These are phyloP conservation scores for Uloborus diversus DNA, from an alignment of 1,140 invertebrate species.

Conservation along the genomic window DNA sequence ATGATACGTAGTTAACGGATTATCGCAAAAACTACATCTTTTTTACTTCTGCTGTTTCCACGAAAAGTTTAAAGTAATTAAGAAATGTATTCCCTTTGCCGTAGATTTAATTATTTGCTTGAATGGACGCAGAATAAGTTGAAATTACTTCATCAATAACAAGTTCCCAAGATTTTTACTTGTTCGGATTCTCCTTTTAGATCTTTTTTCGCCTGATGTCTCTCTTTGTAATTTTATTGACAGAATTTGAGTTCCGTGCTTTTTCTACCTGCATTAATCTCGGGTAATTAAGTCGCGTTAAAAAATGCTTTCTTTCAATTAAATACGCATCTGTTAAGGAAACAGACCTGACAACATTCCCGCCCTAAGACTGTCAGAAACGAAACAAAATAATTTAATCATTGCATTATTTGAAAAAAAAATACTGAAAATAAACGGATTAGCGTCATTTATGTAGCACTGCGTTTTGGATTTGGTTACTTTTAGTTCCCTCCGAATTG, in stretches of 20 bases:
- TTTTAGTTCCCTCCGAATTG: no score
- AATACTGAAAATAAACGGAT: constrained; percentile 1
- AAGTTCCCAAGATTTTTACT: constrained; percentile 43
- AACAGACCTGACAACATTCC: neutral
- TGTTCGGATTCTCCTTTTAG: constrained; percentile 7
- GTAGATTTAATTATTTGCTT: constrained; percentile 51
- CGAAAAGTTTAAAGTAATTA: constrained; percentile 51
- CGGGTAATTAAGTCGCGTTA: constrained; percentile 28
- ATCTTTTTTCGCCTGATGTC: neutral
- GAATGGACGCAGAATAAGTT: constrained; percentile 42
- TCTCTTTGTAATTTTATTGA: constrained; percentile 10
- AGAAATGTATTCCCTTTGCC: constrained; percentile 41
- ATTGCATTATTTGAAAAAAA: neutral
- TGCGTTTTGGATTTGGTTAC: neutral
- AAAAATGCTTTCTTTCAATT: constrained; percentile 45
- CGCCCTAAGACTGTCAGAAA: neutral
- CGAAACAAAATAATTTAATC: constrained; percentile 12
- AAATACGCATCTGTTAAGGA: constrained; percentile 34
- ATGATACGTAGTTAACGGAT: constrained; percentile 48
- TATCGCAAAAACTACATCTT: constrained; percentile 40
- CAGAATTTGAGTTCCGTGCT: neutral
- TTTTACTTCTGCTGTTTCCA: constrained; percentile 12
- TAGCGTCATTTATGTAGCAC: neutral
- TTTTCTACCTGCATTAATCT: constrained; percentile 32
- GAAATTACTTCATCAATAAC: constrained; percentile 55